Conservation (phyloP, 2,797 vertebrate species). For the Austrolebias charrua region DNA sequence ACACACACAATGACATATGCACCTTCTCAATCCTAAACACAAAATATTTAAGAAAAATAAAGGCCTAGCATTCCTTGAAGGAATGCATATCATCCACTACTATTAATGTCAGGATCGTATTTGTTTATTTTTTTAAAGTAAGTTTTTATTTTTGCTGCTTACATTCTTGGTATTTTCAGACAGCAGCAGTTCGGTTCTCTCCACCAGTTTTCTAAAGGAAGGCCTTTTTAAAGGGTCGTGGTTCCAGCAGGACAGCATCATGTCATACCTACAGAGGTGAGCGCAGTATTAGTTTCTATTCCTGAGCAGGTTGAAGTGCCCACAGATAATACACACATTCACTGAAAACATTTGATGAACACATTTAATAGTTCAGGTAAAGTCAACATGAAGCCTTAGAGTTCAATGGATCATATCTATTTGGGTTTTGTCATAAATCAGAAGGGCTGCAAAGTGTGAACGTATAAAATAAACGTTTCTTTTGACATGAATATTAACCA, state of each 20-base stretch:
- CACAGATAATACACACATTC: background rate
- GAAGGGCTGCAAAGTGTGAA: background rate
- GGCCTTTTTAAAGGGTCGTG: constrained; percentile 91
- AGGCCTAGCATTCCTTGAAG: no score
- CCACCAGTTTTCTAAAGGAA: constrained; percentile 92
- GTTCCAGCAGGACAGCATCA: constrained; percentile 96
- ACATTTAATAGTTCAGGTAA: background rate
- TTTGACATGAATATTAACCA: no score
- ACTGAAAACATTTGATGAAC: background rate
- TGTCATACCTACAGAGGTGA: constrained; percentile 84
- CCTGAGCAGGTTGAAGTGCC: background rate
- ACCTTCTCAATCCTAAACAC: background rate
- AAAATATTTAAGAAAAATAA: background rate
- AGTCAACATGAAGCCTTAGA: background rate
- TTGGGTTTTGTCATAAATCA: background rate
- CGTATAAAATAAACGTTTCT: background rate
- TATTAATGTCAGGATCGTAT: no score
- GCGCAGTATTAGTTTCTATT: constrained; percentile 17
- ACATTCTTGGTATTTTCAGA: constrained; percentile 90
- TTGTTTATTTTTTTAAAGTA: no score
- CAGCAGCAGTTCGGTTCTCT: constrained; percentile 90
- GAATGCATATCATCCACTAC: no score
- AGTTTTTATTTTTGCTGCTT: constrained; percentile 19
- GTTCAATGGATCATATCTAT: background rate
- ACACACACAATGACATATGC: background rate